These are phyloP conservation scores for Notothenia rossii DNA, from an alignment of 2,113 vertebrate genomes.

Conservation along the genomic window DNA sequence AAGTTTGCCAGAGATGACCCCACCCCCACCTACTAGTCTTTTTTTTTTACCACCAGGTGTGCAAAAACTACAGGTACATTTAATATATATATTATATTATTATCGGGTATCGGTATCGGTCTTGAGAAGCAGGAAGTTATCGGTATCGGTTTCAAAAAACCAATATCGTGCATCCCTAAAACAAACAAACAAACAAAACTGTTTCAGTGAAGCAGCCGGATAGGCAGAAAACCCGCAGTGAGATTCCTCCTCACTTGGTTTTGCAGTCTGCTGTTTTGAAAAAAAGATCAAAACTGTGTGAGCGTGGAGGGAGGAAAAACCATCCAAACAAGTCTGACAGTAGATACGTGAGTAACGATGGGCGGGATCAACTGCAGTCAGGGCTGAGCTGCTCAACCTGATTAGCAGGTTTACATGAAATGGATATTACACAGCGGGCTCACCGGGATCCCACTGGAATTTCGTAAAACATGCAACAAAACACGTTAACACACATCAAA, in stretches of 20 bases:
- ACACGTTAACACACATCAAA: neutral
- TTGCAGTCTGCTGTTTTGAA: neutral
- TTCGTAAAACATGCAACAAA: conserved; percentile 37
- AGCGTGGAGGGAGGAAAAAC: conserved; percentile 1
- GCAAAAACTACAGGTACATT: too few species aligned
- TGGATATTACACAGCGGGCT: neutral
- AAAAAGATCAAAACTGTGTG: conserved; percentile 2
- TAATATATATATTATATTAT: too few species aligned
- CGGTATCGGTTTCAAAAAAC: too few species aligned
- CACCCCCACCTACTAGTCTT: too few species aligned
- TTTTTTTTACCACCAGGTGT: too few species aligned
- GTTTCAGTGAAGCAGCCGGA: neutral
- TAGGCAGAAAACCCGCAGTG: neutral
- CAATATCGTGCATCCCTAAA: neutral
- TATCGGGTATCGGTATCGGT: too few species aligned
- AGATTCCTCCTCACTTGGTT: neutral
- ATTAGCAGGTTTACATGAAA: conserved; percentile 11
- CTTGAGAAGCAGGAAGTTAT: too few species aligned
- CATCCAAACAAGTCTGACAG: conserved; percentile 51
- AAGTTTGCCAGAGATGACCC: too few species aligned
- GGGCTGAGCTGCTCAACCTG: conserved; percentile 2
- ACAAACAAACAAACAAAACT: neutral
- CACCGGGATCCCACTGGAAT: conserved; percentile 30
- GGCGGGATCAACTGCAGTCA: conserved; percentile 16
- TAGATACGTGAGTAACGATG: conserved; percentile 29